These are phyloP conservation scores for Pteronotus mesoamericanus DNA, from an alignment of 2,797 vertebrate species.

Conservation along the genomic window DNA sequence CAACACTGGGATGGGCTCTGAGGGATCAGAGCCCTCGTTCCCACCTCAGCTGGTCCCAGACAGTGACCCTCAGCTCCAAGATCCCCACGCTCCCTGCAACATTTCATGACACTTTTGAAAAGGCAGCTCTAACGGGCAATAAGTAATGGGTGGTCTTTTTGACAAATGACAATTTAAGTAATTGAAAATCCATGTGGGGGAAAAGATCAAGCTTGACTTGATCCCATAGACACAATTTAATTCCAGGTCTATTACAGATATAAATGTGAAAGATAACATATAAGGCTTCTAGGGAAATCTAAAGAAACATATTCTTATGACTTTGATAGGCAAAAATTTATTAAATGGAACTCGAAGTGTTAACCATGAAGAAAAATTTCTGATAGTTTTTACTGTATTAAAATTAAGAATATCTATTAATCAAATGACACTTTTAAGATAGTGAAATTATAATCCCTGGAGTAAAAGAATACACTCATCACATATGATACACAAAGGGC, in stretches of 20 bases:
- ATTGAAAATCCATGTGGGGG: background rate
- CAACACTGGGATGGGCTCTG: too few species aligned
- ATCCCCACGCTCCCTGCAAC: too few species aligned
- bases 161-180: background rate
- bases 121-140: background rate
- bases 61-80: too few species aligned
- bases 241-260: background rate
- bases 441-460: background rate
- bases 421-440: background rate
- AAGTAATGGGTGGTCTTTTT: background rate
- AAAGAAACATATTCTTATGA: background rate
- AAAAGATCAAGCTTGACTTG: background rate
- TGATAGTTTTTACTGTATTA: background rate
- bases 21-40: too few species aligned
- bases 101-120: background rate
- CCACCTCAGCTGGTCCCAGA: too few species aligned
- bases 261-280: background rate
- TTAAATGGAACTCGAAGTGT: background rate
- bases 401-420: background rate
- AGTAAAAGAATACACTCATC: background rate
- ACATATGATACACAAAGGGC: background rate
- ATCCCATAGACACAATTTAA: background rate
- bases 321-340: background rate
- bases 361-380: background rate
- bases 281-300: background rate